phyloP scores from a whole-genome alignment of 2,113 vertebrate genomes.

The human region GRCh38 chr12:59900001-59900500 shows the following conservation, averaged over 20 bases:
- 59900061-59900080: neutral
- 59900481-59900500: neutral
- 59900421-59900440: neutral
- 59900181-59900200: neutral
- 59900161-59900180: neutral
- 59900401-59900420: neutral
- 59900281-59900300: neutral
- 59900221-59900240: neutral
- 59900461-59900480: neutral
- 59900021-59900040: neutral
- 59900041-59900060: neutral
- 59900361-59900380: neutral
- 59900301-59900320: neutral
- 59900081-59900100: neutral
- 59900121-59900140: neutral
- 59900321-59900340: rapidly evolving
- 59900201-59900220: neutral
- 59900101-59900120: neutral
- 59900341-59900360: neutral
- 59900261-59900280: neutral
- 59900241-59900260: neutral
- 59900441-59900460: neutral
- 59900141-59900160: neutral
- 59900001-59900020: neutral
- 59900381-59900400: neutral